Base-by-base conservation (phyloP, 1,140 invertebrate genomes). In the Brevipalpus yothersi region DNA sequence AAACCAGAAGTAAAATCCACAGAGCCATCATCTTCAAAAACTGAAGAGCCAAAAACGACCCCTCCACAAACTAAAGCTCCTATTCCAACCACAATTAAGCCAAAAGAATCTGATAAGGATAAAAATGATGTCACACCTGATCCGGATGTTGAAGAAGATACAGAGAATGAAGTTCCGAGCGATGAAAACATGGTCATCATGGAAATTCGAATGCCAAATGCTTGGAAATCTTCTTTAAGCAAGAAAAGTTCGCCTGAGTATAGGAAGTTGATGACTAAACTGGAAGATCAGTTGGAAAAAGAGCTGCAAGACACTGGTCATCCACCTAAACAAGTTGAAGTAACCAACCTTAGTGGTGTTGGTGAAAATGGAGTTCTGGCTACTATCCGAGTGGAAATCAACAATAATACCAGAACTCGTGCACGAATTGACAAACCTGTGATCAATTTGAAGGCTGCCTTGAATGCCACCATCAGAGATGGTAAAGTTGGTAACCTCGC, bases 261-360 rank as follows among this genome's bases (percentile, higher is more conserved):
- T 53, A 23, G 51, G 39, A 57, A 53, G 19, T 12, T 63, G n/a
- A 42, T 53, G 19, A 45, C 13, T 8, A 56, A 39, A 31, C 8
- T 62, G 11, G 51, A 62, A 45, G n/a, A 55, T 3, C 43, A 54
- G 9, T 39, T 62, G 23, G 15, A 43, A 85, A 89, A 73, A 83
- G 88, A 71, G 81, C 83, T 51, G 86, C 89, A 75, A 72, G 81
- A 61, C 82, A 86, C 74, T 83, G 49, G 49, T n/a, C 12, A 17
- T 19, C 9, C 21, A n/a, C 49, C 49, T 51, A 51, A 57, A 11
- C 56, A 41, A 13, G n/a, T 17, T 17, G 56, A 61, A 23, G 47
- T 58, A n/a, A 58, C 41, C 4, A 13, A 57, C 10, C 41, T 21
- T 15, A 42, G 11, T 42, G 39, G 17, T 43, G 41, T 51, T 17